Base-by-base conservation (phyloP, 1,140 invertebrate species). In the Euura lappo region DNA sequence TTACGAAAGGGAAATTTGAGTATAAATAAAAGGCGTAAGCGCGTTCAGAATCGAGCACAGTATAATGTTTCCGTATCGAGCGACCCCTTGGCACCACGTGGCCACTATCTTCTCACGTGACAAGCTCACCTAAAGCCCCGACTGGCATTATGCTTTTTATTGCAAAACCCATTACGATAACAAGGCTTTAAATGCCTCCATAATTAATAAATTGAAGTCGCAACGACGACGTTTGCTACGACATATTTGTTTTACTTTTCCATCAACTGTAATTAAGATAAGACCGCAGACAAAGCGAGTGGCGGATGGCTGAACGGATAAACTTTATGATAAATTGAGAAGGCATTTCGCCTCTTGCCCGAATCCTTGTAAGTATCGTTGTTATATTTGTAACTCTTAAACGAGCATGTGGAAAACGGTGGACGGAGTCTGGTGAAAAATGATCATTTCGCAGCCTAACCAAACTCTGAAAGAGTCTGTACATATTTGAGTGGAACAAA, bases 141-240 rank as follows among this genome's bases (percentile, higher is more conserved):
- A 60, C 51, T 60, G 4, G 51, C 51, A 60, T 60, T 60, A 60
- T 60, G 51, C 51, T 60, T 60, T 60, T 60, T 60, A 60, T 60
- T 60, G 51, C 51, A n/a, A 60, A 60, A n/a, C 51, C 51, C 51
- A 60, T 60, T 60, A 60, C 51, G 51, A 60, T 60, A 60, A 60
- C 51, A 60, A 60, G 51, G 51, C 51, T 60, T 60, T 60, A 60
- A 60, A 60, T 60, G 13, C 51, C 51, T 60, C 51, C 51, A 60
- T 60, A 60, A 60, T 60, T 60, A 60, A 60, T 60, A 60, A 60
- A 60, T 60, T 60, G 51, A 60, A 60, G 51, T 60, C 51, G 3
- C 28, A 28, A 28, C 28, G 28, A 28, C 28, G 28, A 28, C 28
- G 28, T 28, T 28, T 28, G 28, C 28, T 28, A 28, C 28, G 28